A percentile compares a stretch with the other conserved stretches of the same genome.
phyloP scores from a whole-genome alignment of 2,797 vertebrate species.

The Trematomus bernacchii region DNA sequence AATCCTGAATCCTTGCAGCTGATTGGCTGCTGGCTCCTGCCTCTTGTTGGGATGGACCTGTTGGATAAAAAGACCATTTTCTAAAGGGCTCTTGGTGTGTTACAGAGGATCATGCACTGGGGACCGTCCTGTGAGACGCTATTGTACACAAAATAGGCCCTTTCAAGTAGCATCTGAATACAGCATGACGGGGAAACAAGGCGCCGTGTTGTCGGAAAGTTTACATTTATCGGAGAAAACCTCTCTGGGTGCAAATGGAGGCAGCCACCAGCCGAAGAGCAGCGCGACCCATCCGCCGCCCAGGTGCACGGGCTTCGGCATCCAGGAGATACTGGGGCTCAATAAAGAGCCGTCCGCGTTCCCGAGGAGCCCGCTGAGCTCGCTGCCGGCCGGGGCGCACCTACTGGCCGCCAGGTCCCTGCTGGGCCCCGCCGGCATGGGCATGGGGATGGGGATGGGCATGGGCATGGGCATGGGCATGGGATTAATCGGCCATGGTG shows the following conservation, averaged over 20 bases:
- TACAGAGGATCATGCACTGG: conserved; percentile 91
- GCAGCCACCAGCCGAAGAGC: conserved; percentile 80
- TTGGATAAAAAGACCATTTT: conserved; percentile 97
- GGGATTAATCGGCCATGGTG: conserved; percentile 93
- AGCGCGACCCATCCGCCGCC: conserved; percentile 82
- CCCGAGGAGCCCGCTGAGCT: conserved; percentile 87
- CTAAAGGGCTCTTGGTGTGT: conserved; percentile 90
- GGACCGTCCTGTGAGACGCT: conserved; percentile 82
- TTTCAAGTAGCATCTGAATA: conserved; percentile 46
- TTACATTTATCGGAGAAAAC: conserved; percentile 87
- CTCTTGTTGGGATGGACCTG: conserved; percentile 94
- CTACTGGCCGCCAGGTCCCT: conserved; percentile 93
- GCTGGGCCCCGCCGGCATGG: conserved; percentile 90
- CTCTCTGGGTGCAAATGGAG: conserved; percentile 74
- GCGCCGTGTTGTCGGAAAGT: conserved; percentile 89
- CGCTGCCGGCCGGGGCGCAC: conserved; percentile 90
- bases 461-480: conserved; percentile 84
- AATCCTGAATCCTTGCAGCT: conserved; percentile 92
- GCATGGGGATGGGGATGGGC: conserved; percentile 89
- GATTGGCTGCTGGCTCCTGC: conserved; percentile 95
- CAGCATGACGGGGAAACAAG: conserved; percentile 94
- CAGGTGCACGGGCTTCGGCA: conserved; percentile 97
- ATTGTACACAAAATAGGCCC: conserved; percentile 64
- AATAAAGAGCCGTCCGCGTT: conserved; percentile 93
- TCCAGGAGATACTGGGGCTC: conserved; percentile 97